A percentile compares a stretch with the other conserved stretches of the same genome.
These are phyloP conservation scores for Alligator mississippiensis DNA, from an alignment of 2,113 vertebrate species.

Conservation along the genomic window DNA sequence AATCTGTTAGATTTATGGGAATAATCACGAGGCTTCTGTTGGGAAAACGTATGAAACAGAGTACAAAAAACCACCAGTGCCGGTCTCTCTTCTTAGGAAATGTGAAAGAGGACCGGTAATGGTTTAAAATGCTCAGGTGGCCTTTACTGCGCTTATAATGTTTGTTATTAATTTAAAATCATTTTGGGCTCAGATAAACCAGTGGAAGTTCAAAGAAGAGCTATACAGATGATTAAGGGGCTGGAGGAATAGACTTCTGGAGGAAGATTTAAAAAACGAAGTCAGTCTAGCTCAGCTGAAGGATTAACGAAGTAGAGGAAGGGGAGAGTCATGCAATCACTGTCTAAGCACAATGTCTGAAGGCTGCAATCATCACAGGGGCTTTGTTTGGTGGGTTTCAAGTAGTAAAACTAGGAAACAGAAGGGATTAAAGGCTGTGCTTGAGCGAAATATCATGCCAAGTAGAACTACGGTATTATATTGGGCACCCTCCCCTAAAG, in stretches of 20 bases:
- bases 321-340: background rate
- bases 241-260: conserved; percentile 3
- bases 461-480: background rate
- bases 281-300: background rate
- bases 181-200: background rate
- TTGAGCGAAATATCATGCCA: background rate
- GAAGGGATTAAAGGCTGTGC: background rate
- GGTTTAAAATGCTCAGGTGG: background rate
- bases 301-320: conserved; percentile 20
- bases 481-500: background rate
- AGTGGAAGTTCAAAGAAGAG: conserved; percentile 22
- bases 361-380: background rate
- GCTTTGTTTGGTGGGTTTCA: background rate
- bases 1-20: conserved; percentile 45
- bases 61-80: background rate
- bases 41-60: conserved; percentile 7
- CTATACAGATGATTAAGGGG: background rate
- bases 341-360: background rate
- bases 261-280: conserved; percentile 24
- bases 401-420: background rate
- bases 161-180: conserved; percentile 34
- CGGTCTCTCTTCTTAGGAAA: conserved; percentile 17
- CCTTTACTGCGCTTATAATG: background rate
- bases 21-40: conserved; percentile 35
- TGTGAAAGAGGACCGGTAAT: background rate